Evolutionary conservation across 2,888 invertebrate species (phyloP).

Genomic region (Panzeria rudis): DNA sequence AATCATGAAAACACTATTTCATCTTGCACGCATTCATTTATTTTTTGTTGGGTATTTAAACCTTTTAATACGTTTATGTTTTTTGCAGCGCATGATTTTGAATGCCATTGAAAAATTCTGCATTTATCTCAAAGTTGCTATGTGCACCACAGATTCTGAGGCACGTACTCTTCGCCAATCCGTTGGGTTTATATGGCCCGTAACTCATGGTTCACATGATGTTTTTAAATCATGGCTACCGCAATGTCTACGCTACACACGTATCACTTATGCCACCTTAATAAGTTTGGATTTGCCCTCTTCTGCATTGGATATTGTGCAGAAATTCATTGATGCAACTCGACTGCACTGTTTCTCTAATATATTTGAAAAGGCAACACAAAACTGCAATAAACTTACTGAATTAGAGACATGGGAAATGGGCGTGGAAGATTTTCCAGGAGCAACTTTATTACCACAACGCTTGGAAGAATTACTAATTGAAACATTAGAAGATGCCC

Average conservation of each 20-base stretch:
- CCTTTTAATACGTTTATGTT: no score
- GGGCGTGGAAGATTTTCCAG: constrained; percentile 92
- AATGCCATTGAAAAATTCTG: constrained; percentile 90
- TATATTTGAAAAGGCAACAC: constrained; percentile 92
- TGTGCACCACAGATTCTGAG: constrained; percentile 87
- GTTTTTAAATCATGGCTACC: constrained; percentile 89
- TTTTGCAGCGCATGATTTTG: constrained; percentile 89
- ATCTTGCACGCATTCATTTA: no score
- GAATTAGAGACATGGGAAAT: constrained; percentile 94
- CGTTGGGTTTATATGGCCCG: constrained; percentile 82
- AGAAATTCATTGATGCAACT: constrained; percentile 93
- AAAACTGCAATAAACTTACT: constrained; percentile 89
- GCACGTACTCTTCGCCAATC: constrained; percentile 82
- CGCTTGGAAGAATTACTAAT: constrained; percentile 89
- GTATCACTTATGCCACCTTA: constrained; percentile 91
- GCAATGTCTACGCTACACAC: constrained; percentile 91
- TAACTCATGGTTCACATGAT: constrained; percentile 85
- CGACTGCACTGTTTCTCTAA: constrained; percentile 93
- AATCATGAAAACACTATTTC: no score
- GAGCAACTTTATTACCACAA: constrained; percentile 91
- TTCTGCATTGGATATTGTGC: constrained; percentile 93
- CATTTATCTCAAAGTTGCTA: constrained; percentile 88
- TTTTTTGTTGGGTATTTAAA: no score
- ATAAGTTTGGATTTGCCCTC: constrained; percentile 94
- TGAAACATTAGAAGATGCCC: constrained; percentile 88